Evolutionary conservation across 1,140 invertebrate species (phyloP), one percentile per base, ranked within the genome.

Genomic region (Caerostris darwini): DNA sequence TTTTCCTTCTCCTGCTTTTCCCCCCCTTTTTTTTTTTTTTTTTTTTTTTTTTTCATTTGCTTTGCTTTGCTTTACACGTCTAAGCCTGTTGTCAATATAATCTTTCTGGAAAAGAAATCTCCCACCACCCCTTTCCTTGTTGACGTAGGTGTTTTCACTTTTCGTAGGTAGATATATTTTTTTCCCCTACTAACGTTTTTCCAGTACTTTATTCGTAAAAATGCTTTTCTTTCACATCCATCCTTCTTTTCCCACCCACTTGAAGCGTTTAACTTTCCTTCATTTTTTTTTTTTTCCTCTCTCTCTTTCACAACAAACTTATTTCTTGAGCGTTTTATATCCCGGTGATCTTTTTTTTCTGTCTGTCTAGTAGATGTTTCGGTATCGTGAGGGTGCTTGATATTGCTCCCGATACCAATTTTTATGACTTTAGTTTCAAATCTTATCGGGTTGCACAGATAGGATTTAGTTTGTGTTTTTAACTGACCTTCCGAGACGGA

Each of bases 41-140:
- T 69, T 71, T 7, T 53, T 53, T 17, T 53, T 34, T 34, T 34
- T 34, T 34, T 0, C 34, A 34, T 1, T 81, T 81, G n/a, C 34
- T n/a, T 69, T 71, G 10, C 5, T 77, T 77, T 77, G 61, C 34
- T 77, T 77, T 77, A 64, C 57, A 61, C 12, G 50, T 85, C 77
- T 92, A 85, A 92, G 71, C 81, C 81, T 92, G 77, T 92, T 92
- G 90, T 92, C 90, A 92, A 85, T 59, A 61, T 77, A 85, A 92
- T 92, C 90, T 92, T 85, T 64, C n/a, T 34, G 14, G 53, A 12
- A 7, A 54, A 34, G 34, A 59, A 7, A 67, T 85, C 85, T 92
- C 82, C 56, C 54, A 71, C n/a, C 71, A 5, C 8, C 17, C 34
- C 17, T 6, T 91, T 91, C 14, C 77, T 90, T 69, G 61, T 88